Evolutionary conservation across 1,140 invertebrate species (phyloP).

Genomic region (Ditylenchus dipsaci): DNA sequence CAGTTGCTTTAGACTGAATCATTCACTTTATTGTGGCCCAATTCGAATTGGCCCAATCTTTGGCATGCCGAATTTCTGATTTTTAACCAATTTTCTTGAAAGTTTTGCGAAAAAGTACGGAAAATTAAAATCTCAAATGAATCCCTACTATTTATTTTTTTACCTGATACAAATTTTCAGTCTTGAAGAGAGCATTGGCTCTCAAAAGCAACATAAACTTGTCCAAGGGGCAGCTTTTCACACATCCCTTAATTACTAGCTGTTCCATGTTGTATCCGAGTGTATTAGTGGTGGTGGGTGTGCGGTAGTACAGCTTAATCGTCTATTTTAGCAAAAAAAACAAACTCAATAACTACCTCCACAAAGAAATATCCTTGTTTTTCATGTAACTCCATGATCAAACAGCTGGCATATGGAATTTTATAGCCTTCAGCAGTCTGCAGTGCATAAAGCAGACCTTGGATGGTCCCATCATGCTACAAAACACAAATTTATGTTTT

Average conservation of each 20-base stretch:
- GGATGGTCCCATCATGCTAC: constrained; percentile 16
- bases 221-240: background rate
- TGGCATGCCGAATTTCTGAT: too few species aligned
- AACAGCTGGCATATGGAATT: constrained; percentile 13
- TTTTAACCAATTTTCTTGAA: too few species aligned
- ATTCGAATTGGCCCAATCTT: too few species aligned
- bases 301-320: constrained; percentile 12
- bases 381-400: constrained; percentile 13
- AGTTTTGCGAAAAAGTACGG: too few species aligned
- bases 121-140: too few species aligned
- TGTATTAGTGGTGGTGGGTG: too few species aligned
- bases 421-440: background rate
- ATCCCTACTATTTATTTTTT: too few species aligned
- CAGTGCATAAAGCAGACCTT: constrained; percentile 8
- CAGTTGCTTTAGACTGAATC: too few species aligned
- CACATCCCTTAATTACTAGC: constrained; percentile 6
- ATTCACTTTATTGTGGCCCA: too few species aligned
- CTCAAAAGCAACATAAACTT: constrained; percentile 2
- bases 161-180: constrained; percentile 2
- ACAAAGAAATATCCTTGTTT: background rate
- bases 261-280: background rate
- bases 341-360: too few species aligned
- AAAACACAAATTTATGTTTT: background rate
- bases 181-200: background rate
- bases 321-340: too few species aligned